A percentile compares a stretch with the other conserved stretches of the same genome.
phyloP scores from a whole-genome alignment of 2,797 vertebrate species.

The Limnodromus scolopaceus region DNA sequence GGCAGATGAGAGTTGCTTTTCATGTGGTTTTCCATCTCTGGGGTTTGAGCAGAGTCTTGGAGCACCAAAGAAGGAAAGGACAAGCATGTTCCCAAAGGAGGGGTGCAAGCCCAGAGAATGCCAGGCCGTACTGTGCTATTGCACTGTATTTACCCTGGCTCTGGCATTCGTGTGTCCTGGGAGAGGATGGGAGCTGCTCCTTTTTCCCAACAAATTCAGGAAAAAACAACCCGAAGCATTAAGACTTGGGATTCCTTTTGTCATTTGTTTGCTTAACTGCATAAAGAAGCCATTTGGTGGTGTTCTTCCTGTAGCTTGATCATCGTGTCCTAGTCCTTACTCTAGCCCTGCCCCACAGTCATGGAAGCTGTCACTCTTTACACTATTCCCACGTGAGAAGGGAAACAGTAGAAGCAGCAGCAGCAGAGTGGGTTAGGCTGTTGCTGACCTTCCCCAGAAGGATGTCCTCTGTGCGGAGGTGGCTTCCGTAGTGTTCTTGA shows the following conservation, averaged over 20 bases:
- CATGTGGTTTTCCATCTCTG: slow-evolving; percentile 15
- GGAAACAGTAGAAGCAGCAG: background rate
- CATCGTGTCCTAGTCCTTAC: accelerated
- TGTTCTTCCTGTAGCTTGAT: background rate
- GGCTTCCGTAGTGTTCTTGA: background rate
- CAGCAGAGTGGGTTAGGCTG: background rate
- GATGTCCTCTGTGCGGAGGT: background rate
- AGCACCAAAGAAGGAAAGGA: background rate
- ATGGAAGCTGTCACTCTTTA: background rate
- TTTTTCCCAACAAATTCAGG: background rate
- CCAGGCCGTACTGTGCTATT: background rate
- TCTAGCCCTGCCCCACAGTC: background rate
- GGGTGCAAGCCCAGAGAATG: background rate
- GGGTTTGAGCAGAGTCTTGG: background rate
- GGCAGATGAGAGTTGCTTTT: background rate
- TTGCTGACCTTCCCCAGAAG: background rate
- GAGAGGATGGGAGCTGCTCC: background rate
- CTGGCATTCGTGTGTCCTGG: background rate
- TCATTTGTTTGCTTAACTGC: background rate
- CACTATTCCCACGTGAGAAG: background rate
- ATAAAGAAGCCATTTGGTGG: background rate
- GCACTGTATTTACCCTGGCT: background rate
- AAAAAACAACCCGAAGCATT: background rate
- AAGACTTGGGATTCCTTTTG: background rate
- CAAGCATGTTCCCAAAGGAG: background rate